phyloP scores from a whole-genome alignment of 2,113 vertebrate species.

The Petroica traversi region DNA sequence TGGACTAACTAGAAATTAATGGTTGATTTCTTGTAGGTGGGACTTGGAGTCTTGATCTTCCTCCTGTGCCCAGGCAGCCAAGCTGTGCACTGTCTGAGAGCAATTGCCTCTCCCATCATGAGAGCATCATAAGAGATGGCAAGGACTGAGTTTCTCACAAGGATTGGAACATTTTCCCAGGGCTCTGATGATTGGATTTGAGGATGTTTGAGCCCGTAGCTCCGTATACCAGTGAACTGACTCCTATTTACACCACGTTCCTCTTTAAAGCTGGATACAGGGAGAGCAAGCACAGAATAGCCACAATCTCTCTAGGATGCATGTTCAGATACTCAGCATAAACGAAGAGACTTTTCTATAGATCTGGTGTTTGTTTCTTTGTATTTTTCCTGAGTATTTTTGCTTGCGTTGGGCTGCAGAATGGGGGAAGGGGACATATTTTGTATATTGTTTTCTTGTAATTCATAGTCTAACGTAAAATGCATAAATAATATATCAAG shows the following conservation, averaged over 20 bases:
- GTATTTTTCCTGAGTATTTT: not conserved
- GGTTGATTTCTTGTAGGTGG: not conserved
- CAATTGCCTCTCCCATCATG: not conserved
- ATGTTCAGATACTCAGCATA: not conserved
- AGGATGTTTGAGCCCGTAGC: not conserved
- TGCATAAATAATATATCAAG: not conserved
- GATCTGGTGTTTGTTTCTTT: not conserved
- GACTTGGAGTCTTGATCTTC: not conserved
- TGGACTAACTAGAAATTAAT: not conserved
- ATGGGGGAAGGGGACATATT: not conserved
- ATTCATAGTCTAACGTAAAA: conserved; percentile 17
- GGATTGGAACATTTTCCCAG: not conserved
- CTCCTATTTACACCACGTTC: not conserved
- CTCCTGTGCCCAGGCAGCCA: not conserved
- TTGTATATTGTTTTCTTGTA: not conserved
- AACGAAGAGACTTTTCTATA: not conserved
- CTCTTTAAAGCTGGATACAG: not conserved
- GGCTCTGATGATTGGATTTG: not conserved
- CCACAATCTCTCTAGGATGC: not conserved
- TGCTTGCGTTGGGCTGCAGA: not conserved
- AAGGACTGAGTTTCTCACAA: not conserved
- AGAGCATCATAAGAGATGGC: not conserved
- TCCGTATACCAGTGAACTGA: not conserved
- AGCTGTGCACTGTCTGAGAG: not conserved
- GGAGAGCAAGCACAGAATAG: not conserved